Base-by-base conservation (phyloP, 2,797 vertebrate genomes). In the Typhlichthys subterraneus region DNA sequence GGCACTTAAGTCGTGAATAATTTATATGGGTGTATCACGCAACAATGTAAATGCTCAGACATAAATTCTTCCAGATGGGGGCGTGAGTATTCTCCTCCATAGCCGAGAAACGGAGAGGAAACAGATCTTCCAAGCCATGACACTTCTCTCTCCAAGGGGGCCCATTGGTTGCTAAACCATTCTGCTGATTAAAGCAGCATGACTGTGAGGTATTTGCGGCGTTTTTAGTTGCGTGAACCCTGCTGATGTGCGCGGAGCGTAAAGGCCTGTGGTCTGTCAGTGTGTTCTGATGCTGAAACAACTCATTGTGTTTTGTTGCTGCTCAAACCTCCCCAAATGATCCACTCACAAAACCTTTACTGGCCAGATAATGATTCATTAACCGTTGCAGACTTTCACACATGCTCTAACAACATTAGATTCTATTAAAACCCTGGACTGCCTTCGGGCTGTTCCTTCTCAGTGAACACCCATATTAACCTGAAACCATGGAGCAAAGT, bases 281-380 rank as follows among this genome's bases (percentile, higher is more conserved):
- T 38, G 33, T 7, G 33, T 38, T 38, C 33, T 38, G 33, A 38
- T 8, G 8, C 33, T 38, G 33, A 38, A 23, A 23, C 23, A 23
- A 23, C 23, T 23, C 23, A 23, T 23, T 23, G 23, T 23, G 23
- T 23, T 23, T 23, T 23, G 23, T 83, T 72, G 59, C 59, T 71
- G 74, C 81, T 83, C 64, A 70, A 76, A 72, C 69, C 19, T 62
- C 67, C 59, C 62, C 57, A 87, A 78, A 86, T 83, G 50, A 84
- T 80, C 66, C 83, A 55, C 72, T 82, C 58, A 60, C 84, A 82
- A 80, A 78, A 77, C 61, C 80, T 89, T 88, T 80, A 91, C 78
- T 67, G 69, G 73, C 72, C 71, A 79, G 76, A 84, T 86, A 87
- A 90, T 81, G 81, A 81, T 79, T 78, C 72, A 69, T 80, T 86